Evolutionary conservation across 1,140 invertebrate species (phyloP), one percentile per base, ranked within the genome.

Genomic region (Tetragnatha versicolor): DNA sequence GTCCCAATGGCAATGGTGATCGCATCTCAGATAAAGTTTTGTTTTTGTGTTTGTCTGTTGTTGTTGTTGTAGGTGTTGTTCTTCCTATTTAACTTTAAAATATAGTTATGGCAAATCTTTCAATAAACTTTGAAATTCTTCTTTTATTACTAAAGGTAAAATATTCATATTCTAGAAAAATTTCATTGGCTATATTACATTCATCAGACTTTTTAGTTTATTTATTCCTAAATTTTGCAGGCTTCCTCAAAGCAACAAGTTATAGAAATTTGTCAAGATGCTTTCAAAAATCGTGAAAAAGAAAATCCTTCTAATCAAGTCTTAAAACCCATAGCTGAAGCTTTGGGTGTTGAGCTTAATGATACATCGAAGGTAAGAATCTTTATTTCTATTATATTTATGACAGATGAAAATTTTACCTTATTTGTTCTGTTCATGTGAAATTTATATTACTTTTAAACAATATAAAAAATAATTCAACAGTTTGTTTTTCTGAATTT

Each of bases 171-270:
- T 53, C 2, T 10, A 17, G 25, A 53, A 20, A 53, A 10, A 17
- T 53, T 10, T 10, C 49, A 53, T 25, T 53, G 2, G 42, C 3
- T 53, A 53, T 20, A 53, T 20, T 53, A 20, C 20, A 20, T 53
- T n/a, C n/a, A n/a, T n/a, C n/a, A n/a, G n/a, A n/a, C n/a, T n/a
- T n/a, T n/a, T n/a, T n/a, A n/a, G n/a, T n/a, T n/a, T n/a, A n/a
- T n/a, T n/a, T n/a, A n/a, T n/a, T n/a, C n/a, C n/a, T n/a, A n/a
- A n/a, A n/a, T n/a, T 65, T 76, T 60, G 1, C 6, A 79, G 76
- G 76, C 76, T 51, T 47, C 76, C n/a, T 79, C 76, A 14, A 79
- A 79, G 22, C 76, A 79, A 14, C 76, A 79, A 69, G 76, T 79
- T n/a, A 20, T 69, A 14, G 76, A 79, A 7, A 68, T 79, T 58